Conservation (phyloP, 2,113 vertebrate genomes). For the rat (Rattus norvegicus) region GRCr8 NC_086024.1:127533501-127534000, state of each 20-base stretch:
- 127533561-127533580: neutral
- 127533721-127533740: too few relatives aligned
- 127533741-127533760: neutral
- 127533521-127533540: neutral
- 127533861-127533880: neutral
- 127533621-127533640: neutral
- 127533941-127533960: neutral
- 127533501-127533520: neutral
- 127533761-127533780: neutral
- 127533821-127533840: neutral
- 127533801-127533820: neutral
- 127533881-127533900: constrained; percentile 16
- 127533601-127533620: neutral
- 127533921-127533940: neutral
- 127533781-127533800: neutral
- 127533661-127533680: neutral
- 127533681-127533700: neutral
- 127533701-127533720: neutral
- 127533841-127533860: fast-evolving
- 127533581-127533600: fast-evolving
- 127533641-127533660: neutral
- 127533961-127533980: neutral
- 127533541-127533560: fast-evolving
- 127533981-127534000: neutral
- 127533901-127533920: neutral